Evolutionary conservation across 2,888 invertebrate species (phyloP).

Genomic region (Caenorhabditis doughertyi): DNA sequence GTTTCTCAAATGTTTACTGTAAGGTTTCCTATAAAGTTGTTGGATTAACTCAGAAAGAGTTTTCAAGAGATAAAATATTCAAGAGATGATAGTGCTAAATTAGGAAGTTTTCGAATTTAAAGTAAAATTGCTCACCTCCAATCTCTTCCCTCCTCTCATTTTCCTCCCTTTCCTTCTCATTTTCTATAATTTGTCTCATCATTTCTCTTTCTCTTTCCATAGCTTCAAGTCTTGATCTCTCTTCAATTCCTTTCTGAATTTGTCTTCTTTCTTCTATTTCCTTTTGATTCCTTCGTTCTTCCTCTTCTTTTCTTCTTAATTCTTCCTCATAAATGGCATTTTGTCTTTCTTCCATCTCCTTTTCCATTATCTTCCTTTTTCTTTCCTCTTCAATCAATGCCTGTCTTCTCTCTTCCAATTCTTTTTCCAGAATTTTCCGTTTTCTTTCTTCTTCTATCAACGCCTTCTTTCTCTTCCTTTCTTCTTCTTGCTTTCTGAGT

Average conservation of each 20-base stretch:
- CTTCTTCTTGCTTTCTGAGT: conserved; percentile 49
- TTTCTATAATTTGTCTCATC: conserved; percentile 52
- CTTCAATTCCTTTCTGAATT: conserved; percentile 40
- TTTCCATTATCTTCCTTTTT: conserved; percentile 40
- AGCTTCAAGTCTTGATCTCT: conserved; percentile 28
- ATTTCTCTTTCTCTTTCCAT: conserved; percentile 57
- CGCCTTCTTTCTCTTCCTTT: conserved; percentile 46
- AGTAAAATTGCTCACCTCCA: too few relatives aligned
- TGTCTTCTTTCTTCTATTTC: conserved; percentile 39
- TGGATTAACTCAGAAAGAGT: too few relatives aligned
- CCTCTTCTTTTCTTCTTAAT: conserved; percentile 38
- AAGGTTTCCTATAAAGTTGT: too few relatives aligned
- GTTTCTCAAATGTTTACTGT: too few relatives aligned
- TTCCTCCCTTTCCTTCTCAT: conserved; percentile 19
- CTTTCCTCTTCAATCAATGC: conserved; percentile 32
- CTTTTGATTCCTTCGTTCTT: conserved; percentile 27
- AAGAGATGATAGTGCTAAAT: too few relatives aligned
- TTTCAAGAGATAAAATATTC: too few relatives aligned
- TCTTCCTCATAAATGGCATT: conserved; percentile 48
- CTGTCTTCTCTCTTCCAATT: conserved; percentile 22
- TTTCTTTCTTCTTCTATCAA: conserved; percentile 32
- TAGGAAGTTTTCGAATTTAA: too few relatives aligned
- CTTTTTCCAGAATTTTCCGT: conserved; percentile 31
- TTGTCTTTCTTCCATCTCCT: conserved; percentile 49
- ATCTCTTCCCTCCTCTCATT: background rate